phyloP scores from a whole-genome alignment of 2,888 invertebrate genomes.

The Caenorhabditis imperialis region DNA sequence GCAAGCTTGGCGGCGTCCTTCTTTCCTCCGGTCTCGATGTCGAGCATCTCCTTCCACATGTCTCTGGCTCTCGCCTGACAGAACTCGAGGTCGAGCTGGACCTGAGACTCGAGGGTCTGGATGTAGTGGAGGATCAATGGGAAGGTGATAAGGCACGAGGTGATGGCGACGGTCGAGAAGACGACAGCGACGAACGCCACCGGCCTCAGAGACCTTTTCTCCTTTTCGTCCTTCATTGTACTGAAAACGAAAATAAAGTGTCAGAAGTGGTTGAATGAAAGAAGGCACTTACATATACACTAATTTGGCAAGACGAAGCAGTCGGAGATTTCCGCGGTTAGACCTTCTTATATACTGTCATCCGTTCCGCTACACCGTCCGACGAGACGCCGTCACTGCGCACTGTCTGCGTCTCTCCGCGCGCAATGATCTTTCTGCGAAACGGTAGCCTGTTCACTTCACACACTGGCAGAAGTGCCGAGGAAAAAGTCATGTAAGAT shows the following conservation, averaged over 20 bases:
- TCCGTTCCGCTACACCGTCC: slow-evolving; percentile 54
- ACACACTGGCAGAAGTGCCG: slow-evolving; percentile 31
- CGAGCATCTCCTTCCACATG: slow-evolving; percentile 78
- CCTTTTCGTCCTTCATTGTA: slow-evolving; percentile 55
- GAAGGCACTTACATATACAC: slow-evolving; percentile 36
- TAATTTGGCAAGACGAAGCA: slow-evolving; percentile 51
- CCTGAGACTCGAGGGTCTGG: slow-evolving; percentile 76
- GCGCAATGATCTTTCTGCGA: slow-evolving; percentile 19
- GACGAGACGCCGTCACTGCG: slow-evolving; percentile 35
- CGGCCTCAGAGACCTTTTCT: slow-evolving; percentile 69
- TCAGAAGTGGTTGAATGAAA: not conserved
- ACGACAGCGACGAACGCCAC: slow-evolving; percentile 77
- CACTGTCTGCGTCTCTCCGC: slow-evolving; percentile 35
- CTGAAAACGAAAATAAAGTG: slow-evolving; percentile 14
- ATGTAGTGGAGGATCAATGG: slow-evolving; percentile 77
- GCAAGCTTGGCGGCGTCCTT: slow-evolving; percentile 72
- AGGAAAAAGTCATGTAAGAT: slow-evolving; percentile 17
- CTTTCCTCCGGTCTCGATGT: slow-evolving; percentile 74
- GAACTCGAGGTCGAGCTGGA: slow-evolving; percentile 77
- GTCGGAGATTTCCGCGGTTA: slow-evolving; percentile 26
- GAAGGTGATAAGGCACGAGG: slow-evolving; percentile 76
- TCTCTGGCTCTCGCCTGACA: slow-evolving; percentile 77
- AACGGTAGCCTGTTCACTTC: slow-evolving; percentile 55
- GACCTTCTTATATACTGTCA: slow-evolving; percentile 35
- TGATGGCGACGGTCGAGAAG: slow-evolving; percentile 73